A percentile compares a stretch with the other conserved stretches of the same genome.
Conservation (phyloP, 2,797 vertebrate species). For the Falco biarmicus region DNA sequence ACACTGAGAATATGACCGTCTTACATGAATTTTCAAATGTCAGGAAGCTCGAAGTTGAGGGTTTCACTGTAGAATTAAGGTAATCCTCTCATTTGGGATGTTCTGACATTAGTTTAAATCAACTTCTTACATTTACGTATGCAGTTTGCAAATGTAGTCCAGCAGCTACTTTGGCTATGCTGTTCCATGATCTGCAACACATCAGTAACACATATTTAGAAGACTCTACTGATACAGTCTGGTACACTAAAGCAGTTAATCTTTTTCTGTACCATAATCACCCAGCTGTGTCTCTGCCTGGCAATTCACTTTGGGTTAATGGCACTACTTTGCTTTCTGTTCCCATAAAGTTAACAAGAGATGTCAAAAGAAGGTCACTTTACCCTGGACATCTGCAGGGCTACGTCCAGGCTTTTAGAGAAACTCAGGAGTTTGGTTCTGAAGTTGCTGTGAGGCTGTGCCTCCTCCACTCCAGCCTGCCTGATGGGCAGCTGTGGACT, state of each 20-base stretch:
- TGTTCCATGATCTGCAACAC: not conserved
- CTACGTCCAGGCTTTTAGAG: not conserved
- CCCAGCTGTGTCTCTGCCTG: not conserved
- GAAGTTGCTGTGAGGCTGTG: not conserved
- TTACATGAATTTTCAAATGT: not conserved
- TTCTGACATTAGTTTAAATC: not conserved
- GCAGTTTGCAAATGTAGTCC: not conserved
- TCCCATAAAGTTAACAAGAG: not conserved
- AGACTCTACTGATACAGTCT: not conserved
- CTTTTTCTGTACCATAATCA: not conserved
- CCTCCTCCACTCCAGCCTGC: not conserved
- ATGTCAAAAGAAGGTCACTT: not conserved
- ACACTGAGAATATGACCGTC: not conserved
- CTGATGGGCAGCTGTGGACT: not conserved
- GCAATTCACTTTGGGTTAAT: not conserved
- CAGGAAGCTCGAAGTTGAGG: not conserved
- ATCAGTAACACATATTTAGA: not conserved
- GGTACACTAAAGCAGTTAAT: not conserved
- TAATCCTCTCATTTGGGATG: not conserved
- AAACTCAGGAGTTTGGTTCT: not conserved
- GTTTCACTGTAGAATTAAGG: not conserved
- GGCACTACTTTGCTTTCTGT: not conserved
- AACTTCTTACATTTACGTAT: not conserved
- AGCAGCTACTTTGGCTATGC: not conserved
- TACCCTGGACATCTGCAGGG: not conserved